Conservation (phyloP, 1,140 invertebrate species). For the Stegodyphus dumicola region DNA sequence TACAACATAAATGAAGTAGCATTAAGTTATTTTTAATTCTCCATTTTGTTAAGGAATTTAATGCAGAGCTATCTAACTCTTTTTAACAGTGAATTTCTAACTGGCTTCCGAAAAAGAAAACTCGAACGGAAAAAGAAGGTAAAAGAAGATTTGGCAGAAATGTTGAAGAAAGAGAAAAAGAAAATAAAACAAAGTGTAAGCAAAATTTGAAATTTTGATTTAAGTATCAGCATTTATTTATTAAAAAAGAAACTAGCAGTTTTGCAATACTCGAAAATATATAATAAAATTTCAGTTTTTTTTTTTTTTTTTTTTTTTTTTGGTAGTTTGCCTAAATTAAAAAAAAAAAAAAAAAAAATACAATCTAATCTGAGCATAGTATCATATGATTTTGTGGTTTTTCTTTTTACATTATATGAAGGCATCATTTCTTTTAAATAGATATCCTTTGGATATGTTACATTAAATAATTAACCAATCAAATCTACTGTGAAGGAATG, state of each 20-base stretch:
- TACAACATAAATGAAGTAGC: neutral
- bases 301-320: neutral
- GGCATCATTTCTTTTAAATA: no score
- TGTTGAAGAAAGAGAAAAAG: slow-evolving; percentile 47
- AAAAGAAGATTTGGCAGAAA: slow-evolving; percentile 28
- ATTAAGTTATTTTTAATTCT: neutral
- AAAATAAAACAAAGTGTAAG: slow-evolving; percentile 52
- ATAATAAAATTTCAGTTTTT: neutral
- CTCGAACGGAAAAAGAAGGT: slow-evolving; percentile 39
- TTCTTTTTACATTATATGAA: no score
- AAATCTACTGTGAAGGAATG: no score
- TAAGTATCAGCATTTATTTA: neutral
- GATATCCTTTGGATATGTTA: no score
- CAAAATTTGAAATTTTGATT: neutral
- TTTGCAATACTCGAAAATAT: no score
- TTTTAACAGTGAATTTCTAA: slow-evolving; percentile 11
- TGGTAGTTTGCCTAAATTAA: no score
- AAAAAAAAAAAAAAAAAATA: no score
- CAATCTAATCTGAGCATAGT: no score
- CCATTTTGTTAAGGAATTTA: neutral
- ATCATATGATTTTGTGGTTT: no score
- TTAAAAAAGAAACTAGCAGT: no score
- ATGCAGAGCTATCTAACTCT: no score
- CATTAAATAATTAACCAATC: no score
- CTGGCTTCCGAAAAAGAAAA: slow-evolving; percentile 54